Base-by-base conservation (phyloP, 2,797 vertebrate genomes). In the Clarias fuscus region DNA sequence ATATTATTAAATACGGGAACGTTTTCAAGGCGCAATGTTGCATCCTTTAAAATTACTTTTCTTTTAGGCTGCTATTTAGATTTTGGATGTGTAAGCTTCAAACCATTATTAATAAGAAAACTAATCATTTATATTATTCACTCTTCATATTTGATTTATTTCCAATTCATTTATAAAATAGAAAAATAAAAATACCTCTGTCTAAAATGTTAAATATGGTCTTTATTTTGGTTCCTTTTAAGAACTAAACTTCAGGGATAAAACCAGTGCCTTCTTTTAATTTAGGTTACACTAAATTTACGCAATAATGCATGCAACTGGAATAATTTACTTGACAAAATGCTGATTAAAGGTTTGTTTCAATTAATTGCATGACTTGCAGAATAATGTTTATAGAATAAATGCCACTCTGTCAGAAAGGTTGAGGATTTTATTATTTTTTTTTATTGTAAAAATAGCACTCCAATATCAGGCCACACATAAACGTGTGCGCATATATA, bases 361-460 rank as follows among this genome's bases (percentile, higher is more conserved):
- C 59, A 4, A 0, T 64, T 14, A 43, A 4, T 64, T 64, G n/a
- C 27, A 81, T 15, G 37, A 8, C 43, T 17, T 77, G 22, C 48
- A 56, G 18, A 59, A 65, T 53, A 53, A 82, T 14, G 2, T 6
- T n/a, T 10, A 13, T 68, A 22, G 7, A 58, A 59, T 10, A 59
- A 30, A 68, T 24, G 3, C 61, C 48, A 75, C 2, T 27, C 5
- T 27, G 8, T 8, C 14, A 76, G 11, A 53, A 58, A 61, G 0
- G 27, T 37, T 72, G 1, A 6, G 53, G 30, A 37, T 37, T 71
- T 83, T 59, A 37, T 33, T n/a, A n/a, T 33, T 53, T 84, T 62
- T 43, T 88, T 90, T 89, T 85, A 86, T 86, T 90, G 62, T 27
- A 89, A 88, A 90, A 78, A 84, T 82, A 85, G 6, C 5, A 2